phyloP scores from a whole-genome alignment of 1,140 invertebrate genomes.

The Drosophila ficusphila region DNA sequence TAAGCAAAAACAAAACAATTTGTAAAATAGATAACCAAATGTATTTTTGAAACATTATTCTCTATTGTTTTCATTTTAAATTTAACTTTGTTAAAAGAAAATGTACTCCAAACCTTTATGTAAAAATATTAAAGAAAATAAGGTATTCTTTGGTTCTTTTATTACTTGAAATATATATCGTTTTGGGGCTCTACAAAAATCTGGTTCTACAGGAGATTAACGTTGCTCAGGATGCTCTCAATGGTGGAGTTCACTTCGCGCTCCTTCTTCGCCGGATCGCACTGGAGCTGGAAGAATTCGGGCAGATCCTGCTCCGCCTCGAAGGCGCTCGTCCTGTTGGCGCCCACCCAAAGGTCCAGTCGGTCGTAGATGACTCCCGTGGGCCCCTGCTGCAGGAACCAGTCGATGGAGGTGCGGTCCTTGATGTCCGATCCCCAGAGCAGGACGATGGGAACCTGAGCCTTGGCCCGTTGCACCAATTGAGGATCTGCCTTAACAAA shows the following conservation, averaged over 20 bases:
- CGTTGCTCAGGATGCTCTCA: constrained; percentile 79
- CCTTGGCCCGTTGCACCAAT: constrained; percentile 90
- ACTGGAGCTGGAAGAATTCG: constrained; percentile 75
- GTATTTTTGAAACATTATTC: too few relatives aligned
- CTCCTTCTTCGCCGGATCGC: constrained; percentile 22
- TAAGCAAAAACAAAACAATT: too few relatives aligned
- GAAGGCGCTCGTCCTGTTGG: constrained; percentile 58
- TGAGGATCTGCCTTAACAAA: constrained; percentile 92
- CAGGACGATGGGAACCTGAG: constrained; percentile 92
- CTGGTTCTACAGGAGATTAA: constrained; percentile 66
- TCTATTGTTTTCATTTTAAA: too few relatives aligned
- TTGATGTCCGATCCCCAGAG: constrained; percentile 98
- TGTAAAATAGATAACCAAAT: too few relatives aligned
- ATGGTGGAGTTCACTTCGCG: constrained; percentile 57
- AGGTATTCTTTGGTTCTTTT: constrained; percentile 25
- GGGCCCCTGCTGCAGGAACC: constrained; percentile 92
- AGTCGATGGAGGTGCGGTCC: constrained; percentile 91
- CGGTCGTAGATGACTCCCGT: constrained; percentile 97
- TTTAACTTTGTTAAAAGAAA: too few relatives aligned
- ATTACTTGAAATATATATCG: constrained; percentile 45
- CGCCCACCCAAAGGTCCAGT: constrained; percentile 87
- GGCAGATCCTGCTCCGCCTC: constrained; percentile 69
- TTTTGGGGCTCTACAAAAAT: not conserved
- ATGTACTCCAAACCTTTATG: too few relatives aligned
- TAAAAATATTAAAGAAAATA: not conserved